Evolutionary conservation across 2,888 invertebrate species (phyloP), one percentile per base, ranked within the genome.

Genomic region (Pomacea canaliculata): DNA sequence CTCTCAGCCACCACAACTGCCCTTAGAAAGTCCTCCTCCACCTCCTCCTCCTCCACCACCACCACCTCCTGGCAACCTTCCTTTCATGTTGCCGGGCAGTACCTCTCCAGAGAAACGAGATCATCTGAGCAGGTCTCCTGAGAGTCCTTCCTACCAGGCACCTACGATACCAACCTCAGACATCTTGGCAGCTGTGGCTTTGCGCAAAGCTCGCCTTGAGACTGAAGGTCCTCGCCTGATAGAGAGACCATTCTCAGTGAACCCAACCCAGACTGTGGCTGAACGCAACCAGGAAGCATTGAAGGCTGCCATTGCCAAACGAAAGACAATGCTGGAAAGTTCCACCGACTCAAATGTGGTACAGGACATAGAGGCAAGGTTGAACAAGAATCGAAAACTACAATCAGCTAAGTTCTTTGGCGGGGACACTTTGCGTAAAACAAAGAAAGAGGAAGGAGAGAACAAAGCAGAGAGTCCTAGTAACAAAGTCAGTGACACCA

Each of bases 231-330:
- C 82, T 16, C 83, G 82, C 18, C 46, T 74, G 49, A 74, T 67
- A 10, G 74, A 74, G 18, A 67, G 74, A 4, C 74, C 67, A 62
- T 62, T 56, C 68, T 74, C 74, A 4, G 67, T 63, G 10, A n/a
- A 62, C 10, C 63, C 70, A 16, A 27, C 70, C 37, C 76, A 67
- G 72, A 78, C 73, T 78, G 80, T 27, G 78, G 80, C 76, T 60
- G 79, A 80, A 51, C 68, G 79, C 67, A 82, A 82, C 48, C 89
- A 89, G 66, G 86, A 85, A 66, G 90, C 89, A 10, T 84, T 90
- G 62, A 83, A 87, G 74, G 88, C 86, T 18, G 90, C 90, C 9
- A 87, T 90, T 7, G 88, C 87, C n/a, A 86, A 83, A 73, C 79
- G 90, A 19, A 84, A 88, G 67, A 80, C 80, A 60, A 70, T 85